Conservation (phyloP, 2,888 invertebrate genomes). For the Agrochola litura region DNA sequence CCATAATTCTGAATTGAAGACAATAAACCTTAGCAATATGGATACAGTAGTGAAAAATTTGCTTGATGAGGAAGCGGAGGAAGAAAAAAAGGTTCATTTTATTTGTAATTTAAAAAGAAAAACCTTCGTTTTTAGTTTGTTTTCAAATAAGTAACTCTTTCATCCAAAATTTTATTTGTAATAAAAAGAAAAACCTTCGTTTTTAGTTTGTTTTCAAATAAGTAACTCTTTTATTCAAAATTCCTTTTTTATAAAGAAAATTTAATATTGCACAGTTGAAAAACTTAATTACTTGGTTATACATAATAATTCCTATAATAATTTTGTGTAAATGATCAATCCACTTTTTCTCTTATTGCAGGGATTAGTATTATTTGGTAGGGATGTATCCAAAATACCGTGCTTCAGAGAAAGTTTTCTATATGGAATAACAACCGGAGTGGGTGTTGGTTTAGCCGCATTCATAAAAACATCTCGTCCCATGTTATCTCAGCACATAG, state of each 20-base stretch:
- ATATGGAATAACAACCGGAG: slow-evolving; percentile 93
- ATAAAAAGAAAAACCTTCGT: no score
- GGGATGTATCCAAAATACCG: slow-evolving; percentile 94
- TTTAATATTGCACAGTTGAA: background rate
- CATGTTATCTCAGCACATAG: slow-evolving; percentile 91
- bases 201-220: background rate
- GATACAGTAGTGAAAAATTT: slow-evolving; percentile 86
- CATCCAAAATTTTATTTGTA: background rate
- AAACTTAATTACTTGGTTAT: background rate
- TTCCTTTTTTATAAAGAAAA: background rate
- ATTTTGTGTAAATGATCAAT: background rate
- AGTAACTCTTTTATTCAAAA: background rate
- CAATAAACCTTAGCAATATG: slow-evolving; percentile 68
- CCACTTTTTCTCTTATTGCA: slow-evolving; percentile 73
- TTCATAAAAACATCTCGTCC: slow-evolving; percentile 94
- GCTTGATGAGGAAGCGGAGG: slow-evolving; percentile 82
- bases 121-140: background rate
- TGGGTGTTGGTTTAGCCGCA: slow-evolving; percentile 92
- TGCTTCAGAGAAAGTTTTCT: slow-evolving; percentile 95
- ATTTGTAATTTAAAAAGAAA: no score
- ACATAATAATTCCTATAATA: background rate
- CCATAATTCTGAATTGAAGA: slow-evolving; percentile 1
- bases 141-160: background rate
- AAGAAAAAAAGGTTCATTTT: slow-evolving; percentile 73
- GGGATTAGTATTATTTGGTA: slow-evolving; percentile 92